These are phyloP conservation scores for Discoglossus pictus DNA, from an alignment of 2,797 vertebrate species.

Conservation along the genomic window DNA sequence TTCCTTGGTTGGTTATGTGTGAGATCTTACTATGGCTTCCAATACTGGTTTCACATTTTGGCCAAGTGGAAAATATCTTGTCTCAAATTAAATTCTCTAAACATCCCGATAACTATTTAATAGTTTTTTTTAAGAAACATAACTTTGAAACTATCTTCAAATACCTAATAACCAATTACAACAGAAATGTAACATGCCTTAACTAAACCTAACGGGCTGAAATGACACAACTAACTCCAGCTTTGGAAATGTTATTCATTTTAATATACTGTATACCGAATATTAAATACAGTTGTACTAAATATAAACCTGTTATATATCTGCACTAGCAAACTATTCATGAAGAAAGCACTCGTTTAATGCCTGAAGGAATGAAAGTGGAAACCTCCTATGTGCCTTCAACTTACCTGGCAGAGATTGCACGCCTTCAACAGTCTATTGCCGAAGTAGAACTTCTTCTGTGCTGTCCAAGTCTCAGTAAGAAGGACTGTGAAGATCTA, in stretches of 20 bases:
- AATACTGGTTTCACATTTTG: too few species aligned
- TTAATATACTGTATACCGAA: too few species aligned
- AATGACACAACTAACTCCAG: too few species aligned
- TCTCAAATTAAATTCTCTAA: too few species aligned
- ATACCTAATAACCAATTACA: neutral
- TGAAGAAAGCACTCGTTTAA: constrained; percentile 67
- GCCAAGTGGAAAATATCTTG: too few species aligned
- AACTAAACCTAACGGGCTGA: constrained; percentile 6
- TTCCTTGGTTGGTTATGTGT: too few species aligned
- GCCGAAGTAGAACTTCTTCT: constrained; percentile 86
- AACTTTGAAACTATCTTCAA: neutral
- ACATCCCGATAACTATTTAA: too few species aligned
- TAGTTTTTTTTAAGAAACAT: too few species aligned
- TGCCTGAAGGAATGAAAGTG: constrained; percentile 69
- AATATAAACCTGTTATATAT: constrained; percentile 70
- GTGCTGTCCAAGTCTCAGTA: constrained; percentile 85
- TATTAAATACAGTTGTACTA: constrained; percentile 49
- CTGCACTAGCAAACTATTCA: constrained; percentile 74
- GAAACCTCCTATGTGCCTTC: constrained; percentile 78
- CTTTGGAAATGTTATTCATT: too few species aligned
- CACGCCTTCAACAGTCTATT: constrained; percentile 81
- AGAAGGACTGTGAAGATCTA: constrained; percentile 83
- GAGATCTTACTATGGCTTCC: too few species aligned
- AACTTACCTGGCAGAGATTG: constrained; percentile 81
- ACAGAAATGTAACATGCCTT: neutral